These are phyloP conservation scores for Anas bahamensis DNA, from an alignment of 2,797 vertebrate species.

Conservation along the genomic window DNA sequence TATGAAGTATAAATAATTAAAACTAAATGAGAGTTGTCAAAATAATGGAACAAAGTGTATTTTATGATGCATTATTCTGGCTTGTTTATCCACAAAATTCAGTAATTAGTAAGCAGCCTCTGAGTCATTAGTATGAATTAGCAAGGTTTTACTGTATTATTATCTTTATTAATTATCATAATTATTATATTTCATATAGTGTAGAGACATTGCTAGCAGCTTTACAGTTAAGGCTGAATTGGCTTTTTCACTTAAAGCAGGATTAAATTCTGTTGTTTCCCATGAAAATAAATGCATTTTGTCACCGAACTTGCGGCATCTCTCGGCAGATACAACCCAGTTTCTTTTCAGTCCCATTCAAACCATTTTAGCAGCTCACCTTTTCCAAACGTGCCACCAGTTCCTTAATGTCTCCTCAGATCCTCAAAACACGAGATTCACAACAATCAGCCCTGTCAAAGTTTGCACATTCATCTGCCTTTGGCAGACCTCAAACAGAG, in stretches of 20 bases:
- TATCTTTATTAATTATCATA: conserved; percentile 72
- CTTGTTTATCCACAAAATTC: conserved; percentile 69
- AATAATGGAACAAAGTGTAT: conserved; percentile 64
- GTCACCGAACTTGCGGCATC: not conserved
- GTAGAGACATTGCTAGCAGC: not conserved
- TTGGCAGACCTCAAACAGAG: not conserved
- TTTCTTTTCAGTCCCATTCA: not conserved
- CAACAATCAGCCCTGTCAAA: not conserved
- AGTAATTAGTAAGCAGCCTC: conserved; percentile 65
- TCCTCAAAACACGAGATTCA: not conserved
- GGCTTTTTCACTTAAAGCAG: not conserved
- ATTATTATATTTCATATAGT: conserved; percentile 55
- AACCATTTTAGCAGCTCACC: not conserved
- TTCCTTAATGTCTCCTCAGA: not conserved
- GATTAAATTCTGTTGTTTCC: conserved; percentile 11
- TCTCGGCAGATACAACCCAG: not conserved
- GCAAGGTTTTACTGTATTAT: conserved; percentile 62
- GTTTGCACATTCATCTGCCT: not conserved
- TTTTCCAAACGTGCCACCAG: not conserved
- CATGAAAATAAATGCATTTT: conserved; percentile 10
- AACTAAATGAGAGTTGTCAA: conserved; percentile 49
- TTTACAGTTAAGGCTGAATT: conserved; percentile 17
- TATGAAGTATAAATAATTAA: conserved; percentile 55
- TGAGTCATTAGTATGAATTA: conserved; percentile 61
- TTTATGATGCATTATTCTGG: conserved; percentile 58